Percentiles rank a stretch among this genome's conserved stretches.
Conservation (phyloP, 2,113 vertebrate species). For the Peromyscus maniculatus region DNA sequence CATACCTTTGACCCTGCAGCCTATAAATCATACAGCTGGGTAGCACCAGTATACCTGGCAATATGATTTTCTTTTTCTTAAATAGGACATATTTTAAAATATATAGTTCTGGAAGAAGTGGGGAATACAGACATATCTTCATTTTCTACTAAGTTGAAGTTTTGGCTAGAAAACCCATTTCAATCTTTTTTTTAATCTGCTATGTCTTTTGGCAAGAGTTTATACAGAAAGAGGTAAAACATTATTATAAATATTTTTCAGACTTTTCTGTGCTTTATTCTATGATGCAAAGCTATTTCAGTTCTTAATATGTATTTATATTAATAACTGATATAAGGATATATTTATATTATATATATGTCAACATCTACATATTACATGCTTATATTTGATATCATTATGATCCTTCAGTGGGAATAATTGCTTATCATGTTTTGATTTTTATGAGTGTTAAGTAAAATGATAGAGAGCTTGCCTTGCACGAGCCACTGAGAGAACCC, state of each 20-base stretch:
- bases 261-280: not conserved
- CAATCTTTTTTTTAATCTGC: not conserved
- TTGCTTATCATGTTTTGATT: not conserved
- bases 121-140: not conserved
- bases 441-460: not conserved
- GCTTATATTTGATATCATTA: not conserved
- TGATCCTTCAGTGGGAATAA: constrained; percentile 10
- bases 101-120: not conserved
- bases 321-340: not conserved
- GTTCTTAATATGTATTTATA: not conserved
- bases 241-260: constrained; percentile 36
- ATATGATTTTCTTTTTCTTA: not conserved
- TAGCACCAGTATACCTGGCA: not conserved
- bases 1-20: not conserved
- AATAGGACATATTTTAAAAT: not conserved
- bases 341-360: not conserved
- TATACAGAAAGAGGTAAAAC: not conserved
- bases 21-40: not conserved
- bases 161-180: constrained; percentile 19
- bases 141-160: not conserved
- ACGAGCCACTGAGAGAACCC: not conserved
- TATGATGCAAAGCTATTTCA: not conserved
- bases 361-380: not conserved
- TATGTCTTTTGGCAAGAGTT: not conserved
- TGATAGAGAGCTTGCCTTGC: not conserved